Base-by-base conservation (phyloP, 1,140 invertebrate species). In the Scylla paramamosain region DNA sequence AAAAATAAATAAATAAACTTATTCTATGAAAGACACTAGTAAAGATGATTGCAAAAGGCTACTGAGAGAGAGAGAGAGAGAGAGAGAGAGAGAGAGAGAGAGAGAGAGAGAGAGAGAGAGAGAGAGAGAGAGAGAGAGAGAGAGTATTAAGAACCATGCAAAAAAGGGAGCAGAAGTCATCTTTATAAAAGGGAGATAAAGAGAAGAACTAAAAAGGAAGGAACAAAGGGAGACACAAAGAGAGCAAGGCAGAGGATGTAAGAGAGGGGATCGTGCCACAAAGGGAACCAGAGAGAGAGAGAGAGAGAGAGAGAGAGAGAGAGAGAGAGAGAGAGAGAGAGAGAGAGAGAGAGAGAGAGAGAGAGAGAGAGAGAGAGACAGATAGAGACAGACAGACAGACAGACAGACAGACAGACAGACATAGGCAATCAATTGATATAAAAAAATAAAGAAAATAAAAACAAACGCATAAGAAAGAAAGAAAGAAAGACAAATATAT, bases 51-150 rank as follows among this genome's bases (percentile, higher is more conserved):
- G 52, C 52, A 59, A 52, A 52, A 52, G 48, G 48, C 6, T n/a
- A n/a, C n/a, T n/a, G 31, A 87, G 31, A 32, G 84, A 87, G 14
- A 39, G 14, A 32, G 31, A 87, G 14, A 87, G 39, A n/a, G n/a
- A 87, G 84, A 87, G 39, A 16, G 84, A 28, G 28, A 84, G 83
- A 84, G 83, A 32, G 39, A 25, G 39, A 39, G 31, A 25, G 25
- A 20, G 28, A 32, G 84, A 87, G 84, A 87, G 31, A 87, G 84
- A 87, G 31, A 87, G 84, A 87, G 84, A 87, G 31, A 87, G 28
- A 87, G 84, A 87, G 84, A 32, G 31, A 32, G 84, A 87, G 84
- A 32, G 31, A 25, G 84, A 39, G 84, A 32, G 31, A 32, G 84
- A 87, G 31, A 25, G 31, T 12, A 20, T 16, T 0, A 25, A 87